Percentiles rank a stretch among this genome's conserved stretches.
These are phyloP conservation scores for Coelogynopora nodosa DNA, from an alignment of 2,888 invertebrate genomes.

Conservation along the genomic window DNA sequence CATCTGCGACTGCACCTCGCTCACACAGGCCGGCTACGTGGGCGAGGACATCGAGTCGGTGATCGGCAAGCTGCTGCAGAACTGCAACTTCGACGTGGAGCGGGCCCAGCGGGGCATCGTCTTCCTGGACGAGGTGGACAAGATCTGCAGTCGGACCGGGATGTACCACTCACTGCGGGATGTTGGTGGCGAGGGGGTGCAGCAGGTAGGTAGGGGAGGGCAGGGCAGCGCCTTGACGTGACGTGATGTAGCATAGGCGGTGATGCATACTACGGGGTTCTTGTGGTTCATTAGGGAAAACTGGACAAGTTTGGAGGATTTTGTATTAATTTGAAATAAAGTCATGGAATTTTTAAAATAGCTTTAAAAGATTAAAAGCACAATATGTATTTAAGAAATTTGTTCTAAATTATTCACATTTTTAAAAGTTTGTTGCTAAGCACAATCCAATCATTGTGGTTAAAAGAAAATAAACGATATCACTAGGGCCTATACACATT, in stretches of 20 bases:
- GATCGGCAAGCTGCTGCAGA: constrained; percentile 85
- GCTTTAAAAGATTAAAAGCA: constrained; percentile 91
- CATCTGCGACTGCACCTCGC: constrained; percentile 81
- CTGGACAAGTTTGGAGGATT: constrained; percentile 92
- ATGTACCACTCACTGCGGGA: constrained; percentile 80
- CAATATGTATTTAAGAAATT: too few species aligned
- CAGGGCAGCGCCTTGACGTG: too few species aligned
- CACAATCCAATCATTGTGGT: too few species aligned
- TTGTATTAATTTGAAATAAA: too few species aligned
- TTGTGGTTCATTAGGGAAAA: constrained; percentile 68
- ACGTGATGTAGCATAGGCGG: too few species aligned
- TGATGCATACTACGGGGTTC: constrained; percentile 97
- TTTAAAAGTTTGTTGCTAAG: too few species aligned
- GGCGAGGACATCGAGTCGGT: constrained; percentile 99
- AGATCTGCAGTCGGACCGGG: constrained; percentile 94
- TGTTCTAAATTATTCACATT: too few species aligned
- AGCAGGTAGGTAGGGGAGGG: constrained; percentile 67
- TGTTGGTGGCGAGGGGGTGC: constrained; percentile 97
- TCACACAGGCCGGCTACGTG: constrained; percentile 72
- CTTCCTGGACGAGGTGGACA: constrained; percentile 96
- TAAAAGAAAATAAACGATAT: too few species aligned
- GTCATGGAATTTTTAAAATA: constrained; percentile 90
- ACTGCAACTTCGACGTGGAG: constrained; percentile 94
- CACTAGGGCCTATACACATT: too few species aligned
- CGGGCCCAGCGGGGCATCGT: constrained; percentile 90